Evolutionary conservation across 1,140 invertebrate species (phyloP).

Genomic region (Globodera ellingtonae): DNA sequence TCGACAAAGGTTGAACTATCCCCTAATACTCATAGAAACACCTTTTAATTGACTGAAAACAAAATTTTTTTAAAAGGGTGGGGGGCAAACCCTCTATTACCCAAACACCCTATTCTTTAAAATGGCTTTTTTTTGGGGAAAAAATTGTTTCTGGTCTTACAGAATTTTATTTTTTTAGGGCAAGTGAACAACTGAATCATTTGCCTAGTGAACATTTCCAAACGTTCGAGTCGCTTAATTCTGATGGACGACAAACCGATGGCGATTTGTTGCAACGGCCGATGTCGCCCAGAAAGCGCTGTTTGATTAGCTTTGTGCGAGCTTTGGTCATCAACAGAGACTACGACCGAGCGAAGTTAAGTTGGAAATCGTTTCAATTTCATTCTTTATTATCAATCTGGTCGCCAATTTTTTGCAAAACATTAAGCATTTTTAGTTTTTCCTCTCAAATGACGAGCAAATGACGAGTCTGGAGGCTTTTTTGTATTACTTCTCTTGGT

Average conservation of each 20-base stretch:
- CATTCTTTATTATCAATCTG: too few species aligned
- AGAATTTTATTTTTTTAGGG: slow-evolving; percentile 42
- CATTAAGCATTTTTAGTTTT: slow-evolving; percentile 14
- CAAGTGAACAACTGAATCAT: slow-evolving; percentile 40
- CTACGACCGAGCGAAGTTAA: slow-evolving; percentile 30
- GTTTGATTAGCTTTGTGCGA: slow-evolving; percentile 41
- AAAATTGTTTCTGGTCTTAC: too few species aligned
- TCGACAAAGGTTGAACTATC: too few species aligned
- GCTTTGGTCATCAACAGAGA: slow-evolving; percentile 42
- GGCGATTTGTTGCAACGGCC: not conserved
- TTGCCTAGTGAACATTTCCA: slow-evolving; percentile 23
- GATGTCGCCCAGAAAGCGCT: not conserved
- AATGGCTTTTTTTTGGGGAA: too few species aligned
- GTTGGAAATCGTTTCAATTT: not conserved
- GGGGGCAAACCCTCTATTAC: too few species aligned
- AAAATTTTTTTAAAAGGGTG: too few species aligned
- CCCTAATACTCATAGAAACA: too few species aligned
- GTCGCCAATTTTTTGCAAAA: not conserved
- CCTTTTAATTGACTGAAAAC: too few species aligned
- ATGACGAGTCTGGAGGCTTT: slow-evolving; percentile 37
- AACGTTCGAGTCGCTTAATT: not conserved
- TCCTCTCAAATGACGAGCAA: slow-evolving; percentile 13
- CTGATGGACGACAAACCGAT: slow-evolving; percentile 9
- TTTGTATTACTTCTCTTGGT: slow-evolving; percentile 55
- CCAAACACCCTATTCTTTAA: too few species aligned